Conservation (phyloP, 2,113 vertebrate genomes). For the Vombatus ursinus region DNA sequence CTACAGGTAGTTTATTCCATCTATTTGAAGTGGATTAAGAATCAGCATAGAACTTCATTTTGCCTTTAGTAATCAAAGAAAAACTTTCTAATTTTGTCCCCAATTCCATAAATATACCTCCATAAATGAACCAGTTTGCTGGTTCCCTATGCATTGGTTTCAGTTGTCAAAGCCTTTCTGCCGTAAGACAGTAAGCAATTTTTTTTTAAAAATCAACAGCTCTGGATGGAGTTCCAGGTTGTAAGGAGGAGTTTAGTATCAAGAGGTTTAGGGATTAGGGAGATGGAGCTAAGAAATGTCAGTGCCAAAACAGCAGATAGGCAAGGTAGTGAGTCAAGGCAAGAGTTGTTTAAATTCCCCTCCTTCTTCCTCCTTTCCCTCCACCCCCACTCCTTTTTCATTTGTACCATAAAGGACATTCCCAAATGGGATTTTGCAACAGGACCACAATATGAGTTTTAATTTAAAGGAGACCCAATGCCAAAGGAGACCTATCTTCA, state of each 20-base stretch:
- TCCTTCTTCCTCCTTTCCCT: neutral
- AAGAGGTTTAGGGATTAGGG: neutral
- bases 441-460: neutral
- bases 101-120: neutral
- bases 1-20: neutral
- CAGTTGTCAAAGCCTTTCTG: neutral
- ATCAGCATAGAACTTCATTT: neutral
- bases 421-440: neutral
- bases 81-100: neutral
- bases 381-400: neutral
- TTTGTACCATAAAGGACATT: neutral
- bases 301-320: neutral
- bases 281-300: neutral
- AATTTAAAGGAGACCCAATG: neutral
- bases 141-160: neutral
- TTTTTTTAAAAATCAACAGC: neutral
- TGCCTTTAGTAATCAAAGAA: neutral
- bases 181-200: neutral
- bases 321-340: neutral
- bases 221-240: neutral
- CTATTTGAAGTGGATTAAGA: neutral
- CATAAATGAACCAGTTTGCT: neutral
- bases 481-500: neutral
- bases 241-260: neutral
- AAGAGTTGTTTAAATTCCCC: neutral